phyloP scores from a whole-genome alignment of 2,797 vertebrate species.

The Orientallactaga sibirica region DNA sequence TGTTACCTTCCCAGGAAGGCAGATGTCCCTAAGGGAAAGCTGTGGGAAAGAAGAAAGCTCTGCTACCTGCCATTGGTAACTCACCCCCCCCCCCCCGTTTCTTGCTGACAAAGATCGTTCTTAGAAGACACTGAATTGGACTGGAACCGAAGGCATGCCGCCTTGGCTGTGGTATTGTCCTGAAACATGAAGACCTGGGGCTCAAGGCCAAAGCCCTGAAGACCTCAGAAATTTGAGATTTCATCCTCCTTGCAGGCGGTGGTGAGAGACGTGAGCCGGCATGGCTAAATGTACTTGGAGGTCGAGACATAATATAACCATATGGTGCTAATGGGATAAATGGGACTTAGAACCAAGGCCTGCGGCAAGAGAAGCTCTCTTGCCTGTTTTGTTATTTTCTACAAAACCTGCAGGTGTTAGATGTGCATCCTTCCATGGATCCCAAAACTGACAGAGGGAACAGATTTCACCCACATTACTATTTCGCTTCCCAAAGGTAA shows the following conservation, averaged over 20 bases:
- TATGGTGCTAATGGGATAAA: neutral
- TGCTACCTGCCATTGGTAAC: accelerated
- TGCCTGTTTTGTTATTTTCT: neutral
- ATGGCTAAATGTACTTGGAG: neutral
- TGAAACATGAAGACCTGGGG: neutral
- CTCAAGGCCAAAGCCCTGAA: neutral
- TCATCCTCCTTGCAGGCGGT: neutral
- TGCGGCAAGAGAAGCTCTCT: neutral
- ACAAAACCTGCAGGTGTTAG: neutral
- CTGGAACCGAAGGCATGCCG: neutral
- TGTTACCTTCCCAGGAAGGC: no score
- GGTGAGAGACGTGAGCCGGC: neutral
- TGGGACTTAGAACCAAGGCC: neutral
- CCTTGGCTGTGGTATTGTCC: neutral
- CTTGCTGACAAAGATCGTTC: neutral
- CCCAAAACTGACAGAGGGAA: constrained; percentile 24
- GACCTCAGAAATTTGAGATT: neutral
- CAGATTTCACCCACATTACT: neutral
- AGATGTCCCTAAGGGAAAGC: neutral
- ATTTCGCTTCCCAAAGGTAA: constrained; percentile 39
- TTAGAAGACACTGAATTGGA: neutral
- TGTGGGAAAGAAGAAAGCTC: neutral
- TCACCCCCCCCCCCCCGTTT: neutral
- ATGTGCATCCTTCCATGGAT: neutral
- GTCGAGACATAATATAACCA: neutral